Evolutionary conservation across 2,113 vertebrate species (phyloP).

Genomic region (Brienomyrus longianalis): DNA sequence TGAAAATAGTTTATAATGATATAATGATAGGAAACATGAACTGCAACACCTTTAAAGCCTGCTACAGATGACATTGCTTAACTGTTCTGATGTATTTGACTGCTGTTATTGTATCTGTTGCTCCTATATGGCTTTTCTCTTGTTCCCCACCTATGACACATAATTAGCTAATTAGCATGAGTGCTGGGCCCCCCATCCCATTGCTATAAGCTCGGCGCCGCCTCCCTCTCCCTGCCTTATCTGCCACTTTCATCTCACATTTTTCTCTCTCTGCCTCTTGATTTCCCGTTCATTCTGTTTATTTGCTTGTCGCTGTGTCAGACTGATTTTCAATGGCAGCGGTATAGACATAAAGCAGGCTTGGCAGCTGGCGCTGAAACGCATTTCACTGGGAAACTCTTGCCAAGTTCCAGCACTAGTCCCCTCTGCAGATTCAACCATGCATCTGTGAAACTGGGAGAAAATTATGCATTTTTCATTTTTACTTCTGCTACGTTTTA

Average conservation of each 20-base stretch:
- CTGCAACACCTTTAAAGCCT: background rate
- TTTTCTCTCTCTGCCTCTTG: background rate
- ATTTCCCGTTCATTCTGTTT: background rate
- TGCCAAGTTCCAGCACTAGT: background rate
- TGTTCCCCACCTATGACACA: background rate
- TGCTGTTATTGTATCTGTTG: background rate
- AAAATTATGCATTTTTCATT: background rate
- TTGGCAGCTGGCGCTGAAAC: background rate
- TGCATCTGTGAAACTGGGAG: background rate
- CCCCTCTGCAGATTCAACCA: background rate
- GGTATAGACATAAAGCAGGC: background rate
- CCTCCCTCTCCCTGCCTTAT: background rate
- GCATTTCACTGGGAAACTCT: background rate
- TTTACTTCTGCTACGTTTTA: background rate
- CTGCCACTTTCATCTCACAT: background rate
- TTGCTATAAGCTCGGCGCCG: background rate
- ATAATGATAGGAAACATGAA: background rate
- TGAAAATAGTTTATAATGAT: background rate
- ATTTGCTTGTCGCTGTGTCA: conserved; percentile 11
- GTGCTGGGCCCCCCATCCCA: background rate
- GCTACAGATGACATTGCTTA: background rate
- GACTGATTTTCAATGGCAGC: background rate
- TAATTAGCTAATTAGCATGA: background rate
- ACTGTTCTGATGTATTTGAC: background rate
- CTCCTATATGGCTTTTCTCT: background rate